phyloP scores from a whole-genome alignment of 2,888 invertebrate species.

The Trissolcus brochymenae region DNA sequence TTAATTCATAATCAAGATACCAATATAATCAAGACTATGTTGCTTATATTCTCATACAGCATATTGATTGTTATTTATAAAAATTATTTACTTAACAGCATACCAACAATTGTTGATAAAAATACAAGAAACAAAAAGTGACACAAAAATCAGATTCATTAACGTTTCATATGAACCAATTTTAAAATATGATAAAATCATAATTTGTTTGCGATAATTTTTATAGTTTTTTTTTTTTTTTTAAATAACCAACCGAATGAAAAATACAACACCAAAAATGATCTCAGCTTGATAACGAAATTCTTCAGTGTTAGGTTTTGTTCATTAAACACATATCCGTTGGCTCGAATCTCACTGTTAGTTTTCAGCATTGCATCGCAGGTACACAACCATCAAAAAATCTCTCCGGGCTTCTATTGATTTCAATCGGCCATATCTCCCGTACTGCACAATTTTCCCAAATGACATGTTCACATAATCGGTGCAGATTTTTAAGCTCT shows the following conservation, averaged over 20 bases:
- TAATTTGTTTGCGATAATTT: too few relatives aligned
- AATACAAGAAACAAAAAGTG: not conserved
- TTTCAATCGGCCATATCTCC: conserved; percentile 62
- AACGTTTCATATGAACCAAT: not conserved
- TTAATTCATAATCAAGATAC: conserved; percentile 32
- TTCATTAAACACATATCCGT: conserved; percentile 40
- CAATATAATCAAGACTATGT: not conserved
- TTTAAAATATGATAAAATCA: not conserved
- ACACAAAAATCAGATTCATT: not conserved
- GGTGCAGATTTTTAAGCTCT: conserved; percentile 65
- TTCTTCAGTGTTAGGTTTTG: conserved; percentile 5
- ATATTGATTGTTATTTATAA: too few relatives aligned
- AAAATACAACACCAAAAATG: conserved; percentile 1
- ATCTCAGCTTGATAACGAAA: not conserved
- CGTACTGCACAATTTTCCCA: conserved; percentile 30
- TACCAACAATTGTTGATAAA: not conserved
- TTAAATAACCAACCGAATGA: too few relatives aligned
- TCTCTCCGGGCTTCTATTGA: conserved; percentile 40
- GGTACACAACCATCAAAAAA: conserved; percentile 64
- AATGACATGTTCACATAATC: conserved; percentile 64
- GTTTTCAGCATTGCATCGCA: conserved; percentile 63
- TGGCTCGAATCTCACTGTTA: conserved; percentile 61
- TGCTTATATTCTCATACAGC: not conserved
- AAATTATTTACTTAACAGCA: not conserved
- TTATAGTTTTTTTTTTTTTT: too few relatives aligned